Evolutionary conservation across 2,797 vertebrate genomes (phyloP), one percentile per base, ranked within the genome.

Genomic region (Periophthalmus magnuspinnatus): DNA sequence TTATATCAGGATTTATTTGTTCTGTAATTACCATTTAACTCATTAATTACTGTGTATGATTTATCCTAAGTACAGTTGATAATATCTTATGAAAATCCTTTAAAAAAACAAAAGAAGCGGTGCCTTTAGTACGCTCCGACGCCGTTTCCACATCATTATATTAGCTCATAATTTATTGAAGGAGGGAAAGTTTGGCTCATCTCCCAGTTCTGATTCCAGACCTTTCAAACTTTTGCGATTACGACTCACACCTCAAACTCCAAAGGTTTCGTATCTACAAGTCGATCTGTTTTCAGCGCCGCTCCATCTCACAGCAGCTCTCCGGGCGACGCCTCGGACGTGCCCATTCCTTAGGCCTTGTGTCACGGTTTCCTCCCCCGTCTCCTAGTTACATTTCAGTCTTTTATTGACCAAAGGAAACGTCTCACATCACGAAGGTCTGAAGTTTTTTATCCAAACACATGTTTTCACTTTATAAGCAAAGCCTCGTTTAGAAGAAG

Each of bases 321-420:
- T 60, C 71, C 45, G 74, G 83, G 77, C 22, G 52, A 81, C 55
- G 65, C 69, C 79, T 75, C 62, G 67, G 38, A 74, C 61, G 75
- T 61, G 70, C 73, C 83, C 82, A 83, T 87, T 89, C 81, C 84
- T 85, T 28, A 48, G 80, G 70, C 66, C 67, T 71, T n/a, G 50
- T 76, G 77, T 89, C 82, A 88, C 55, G 58, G 70, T 70, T 84
- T 69, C 78, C 81, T 74, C 77, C 81, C 81, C 79, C 77, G 66
- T 66, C 48, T 67, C 59, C 47, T 50, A 64, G 76, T 65, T 56
- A 74, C 68, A 79, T 78, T 52, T 54, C 52, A 45, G 85, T 84
- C 65, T 33, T 65, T 61, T 4, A 7, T 34, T 75, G 74, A 80
- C 78, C 86, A 72, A 81, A 72, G 65, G 85, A 86, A 78, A 72